A percentile compares a stretch with the other conserved stretches of the same genome.
Conservation (phyloP, 1,140 invertebrate species). For the Psilanteris sp. region DNA sequence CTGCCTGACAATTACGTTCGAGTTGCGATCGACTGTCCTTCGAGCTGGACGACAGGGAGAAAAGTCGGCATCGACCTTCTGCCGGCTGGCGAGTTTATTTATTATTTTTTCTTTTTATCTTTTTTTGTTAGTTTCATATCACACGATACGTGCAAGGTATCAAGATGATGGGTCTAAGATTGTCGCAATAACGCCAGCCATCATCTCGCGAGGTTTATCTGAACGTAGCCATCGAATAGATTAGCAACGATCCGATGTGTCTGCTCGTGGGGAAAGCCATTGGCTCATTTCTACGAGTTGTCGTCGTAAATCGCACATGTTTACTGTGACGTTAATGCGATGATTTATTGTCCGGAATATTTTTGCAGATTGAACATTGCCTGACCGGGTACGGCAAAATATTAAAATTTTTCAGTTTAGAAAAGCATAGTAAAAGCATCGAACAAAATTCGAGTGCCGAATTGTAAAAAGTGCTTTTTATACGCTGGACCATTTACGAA, state of each 20-base stretch:
- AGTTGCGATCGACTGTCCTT: slow-evolving; percentile 48
- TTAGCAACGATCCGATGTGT: slow-evolving; percentile 13
- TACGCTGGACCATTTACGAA: too few relatives aligned
- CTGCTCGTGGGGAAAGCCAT: neutral
- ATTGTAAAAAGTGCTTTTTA: too few relatives aligned
- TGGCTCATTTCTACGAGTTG: slow-evolving; percentile 5
- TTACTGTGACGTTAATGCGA: slow-evolving; percentile 14
- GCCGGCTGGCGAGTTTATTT: slow-evolving; percentile 30
- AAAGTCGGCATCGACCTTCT: slow-evolving; percentile 51
- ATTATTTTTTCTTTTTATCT: slow-evolving; percentile 21
- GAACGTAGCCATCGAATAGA: slow-evolving; percentile 23
- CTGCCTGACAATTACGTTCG: slow-evolving; percentile 38
- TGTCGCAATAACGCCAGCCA: slow-evolving; percentile 11
- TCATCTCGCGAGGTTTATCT: slow-evolving; percentile 32
- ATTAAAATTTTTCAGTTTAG: neutral
- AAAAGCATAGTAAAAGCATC: too few relatives aligned
- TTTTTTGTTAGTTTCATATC: neutral
- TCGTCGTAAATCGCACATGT: slow-evolving; percentile 6
- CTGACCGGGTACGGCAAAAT: too few relatives aligned
- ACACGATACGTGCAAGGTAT: slow-evolving; percentile 5
- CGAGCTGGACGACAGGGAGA: slow-evolving; percentile 38
- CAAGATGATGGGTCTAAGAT: slow-evolving; percentile 38
- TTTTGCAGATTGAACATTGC: neutral
- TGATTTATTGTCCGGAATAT: slow-evolving; percentile 16
- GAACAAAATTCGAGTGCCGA: too few relatives aligned